A percentile compares a stretch with the other conserved stretches of the same genome.
phyloP scores from a whole-genome alignment of 2,888 invertebrate genomes.

The Argyresthia albistria region DNA sequence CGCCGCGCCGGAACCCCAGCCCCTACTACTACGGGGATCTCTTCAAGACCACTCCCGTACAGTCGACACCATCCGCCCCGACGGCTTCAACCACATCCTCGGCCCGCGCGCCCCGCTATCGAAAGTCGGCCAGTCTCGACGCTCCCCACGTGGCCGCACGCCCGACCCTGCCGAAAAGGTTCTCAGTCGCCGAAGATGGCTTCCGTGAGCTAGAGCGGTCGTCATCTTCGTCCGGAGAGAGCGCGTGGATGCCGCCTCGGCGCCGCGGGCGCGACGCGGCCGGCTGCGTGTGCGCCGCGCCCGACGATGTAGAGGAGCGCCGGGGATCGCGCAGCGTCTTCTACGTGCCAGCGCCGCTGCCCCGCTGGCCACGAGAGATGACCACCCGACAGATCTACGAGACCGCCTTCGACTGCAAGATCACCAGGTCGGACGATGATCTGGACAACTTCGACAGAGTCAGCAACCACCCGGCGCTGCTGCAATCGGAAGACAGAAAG shows the following conservation, averaged over 20 bases:
- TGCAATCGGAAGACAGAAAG: constrained; percentile 69
- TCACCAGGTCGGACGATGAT: constrained; percentile 85
- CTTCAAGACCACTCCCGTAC: constrained; percentile 68
- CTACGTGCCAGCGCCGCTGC: constrained; percentile 78
- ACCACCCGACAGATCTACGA: constrained; percentile 85
- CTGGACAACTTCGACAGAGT: constrained; percentile 86
- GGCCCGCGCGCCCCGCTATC: constrained; percentile 71
- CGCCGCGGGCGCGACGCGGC: constrained; percentile 76
- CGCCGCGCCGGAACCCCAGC: constrained; percentile 79
- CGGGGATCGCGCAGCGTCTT: constrained; percentile 77
- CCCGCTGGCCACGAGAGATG: constrained; percentile 75
- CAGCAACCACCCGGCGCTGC: constrained; percentile 83
- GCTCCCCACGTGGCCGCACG: constrained; percentile 77
- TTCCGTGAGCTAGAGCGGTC: constrained; percentile 71
- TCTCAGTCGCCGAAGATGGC: constrained; percentile 80
- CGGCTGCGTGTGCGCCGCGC: constrained; percentile 81
- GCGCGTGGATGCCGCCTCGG: constrained; percentile 81
- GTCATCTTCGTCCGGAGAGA: constrained; percentile 70
- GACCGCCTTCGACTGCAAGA: constrained; percentile 91
- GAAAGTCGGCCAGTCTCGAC: constrained; percentile 83
- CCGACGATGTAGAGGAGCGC: constrained; percentile 78
- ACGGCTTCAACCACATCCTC: constrained; percentile 54
- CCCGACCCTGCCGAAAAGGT: constrained; percentile 75
- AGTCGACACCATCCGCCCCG: constrained; percentile 61
- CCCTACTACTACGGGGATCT: constrained; percentile 89